A percentile compares a stretch with the other conserved stretches of the same genome.
Conservation (phyloP, 1,140 invertebrate genomes). For the Rhagoletis zephyria region DNA sequence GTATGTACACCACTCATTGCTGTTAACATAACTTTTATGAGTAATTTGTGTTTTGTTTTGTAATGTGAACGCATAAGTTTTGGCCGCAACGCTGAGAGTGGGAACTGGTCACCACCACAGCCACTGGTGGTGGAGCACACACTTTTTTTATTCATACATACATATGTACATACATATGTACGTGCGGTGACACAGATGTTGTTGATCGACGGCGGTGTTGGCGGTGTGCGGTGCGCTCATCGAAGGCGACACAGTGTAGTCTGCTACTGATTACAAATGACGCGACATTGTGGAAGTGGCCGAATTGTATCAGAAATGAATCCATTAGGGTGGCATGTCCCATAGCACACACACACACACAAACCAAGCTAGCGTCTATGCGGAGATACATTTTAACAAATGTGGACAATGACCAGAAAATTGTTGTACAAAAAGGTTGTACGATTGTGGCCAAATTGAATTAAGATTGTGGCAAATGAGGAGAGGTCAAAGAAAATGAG, state of each 20-base stretch:
- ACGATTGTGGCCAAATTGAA: slow-evolving; percentile 69
- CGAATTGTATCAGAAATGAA: slow-evolving; percentile 50
- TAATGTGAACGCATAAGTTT: slow-evolving; percentile 51
- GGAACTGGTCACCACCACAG: slow-evolving; percentile 63
- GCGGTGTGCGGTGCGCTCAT: slow-evolving; percentile 5
- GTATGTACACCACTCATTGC: slow-evolving; percentile 51
- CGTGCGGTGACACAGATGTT: neutral
- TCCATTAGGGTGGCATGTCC: slow-evolving; percentile 55
- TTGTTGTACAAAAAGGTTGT: slow-evolving; percentile 44
- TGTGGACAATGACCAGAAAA: slow-evolving; percentile 33
- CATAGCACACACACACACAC: neutral
- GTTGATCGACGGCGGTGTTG: neutral
- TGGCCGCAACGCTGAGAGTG: slow-evolving; percentile 53
- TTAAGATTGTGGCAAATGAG: slow-evolving; percentile 65
- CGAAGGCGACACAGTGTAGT: slow-evolving; percentile 31
- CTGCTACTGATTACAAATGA: slow-evolving; percentile 55
- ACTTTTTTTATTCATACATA: neutral
- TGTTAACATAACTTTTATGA: slow-evolving; percentile 72
- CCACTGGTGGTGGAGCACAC: slow-evolving; percentile 54
- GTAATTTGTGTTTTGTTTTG: slow-evolving; percentile 66
- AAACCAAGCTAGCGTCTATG: neutral
- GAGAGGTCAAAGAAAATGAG: neutral
- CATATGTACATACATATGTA: neutral
- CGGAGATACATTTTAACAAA: slow-evolving; percentile 4
- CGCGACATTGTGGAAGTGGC: slow-evolving; percentile 39